Percentiles rank a stretch among this genome's conserved stretches.
phyloP scores from a whole-genome alignment of 1,140 invertebrate species.

The Lordiphosa collinella region DNA sequence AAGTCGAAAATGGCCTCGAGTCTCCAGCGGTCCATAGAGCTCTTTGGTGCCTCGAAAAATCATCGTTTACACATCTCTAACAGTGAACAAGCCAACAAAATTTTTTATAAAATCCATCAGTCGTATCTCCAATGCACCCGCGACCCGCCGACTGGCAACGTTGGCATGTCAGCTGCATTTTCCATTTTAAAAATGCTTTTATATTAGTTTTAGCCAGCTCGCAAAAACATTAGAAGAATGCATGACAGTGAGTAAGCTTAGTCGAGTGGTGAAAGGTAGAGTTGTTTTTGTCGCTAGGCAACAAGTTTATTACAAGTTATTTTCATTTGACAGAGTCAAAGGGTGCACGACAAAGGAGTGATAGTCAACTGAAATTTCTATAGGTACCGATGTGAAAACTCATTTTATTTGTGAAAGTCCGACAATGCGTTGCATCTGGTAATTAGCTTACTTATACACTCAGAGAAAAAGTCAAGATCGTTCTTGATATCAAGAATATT shows the following conservation, averaged over 20 bases:
- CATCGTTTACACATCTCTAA: no score
- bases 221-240: slow-evolving; percentile 4
- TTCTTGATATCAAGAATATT: no score
- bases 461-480: no score
- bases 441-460: no score
- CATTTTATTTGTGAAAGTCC: no score
- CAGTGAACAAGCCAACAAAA: neutral
- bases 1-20: no score
- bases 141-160: slow-evolving; percentile 2
- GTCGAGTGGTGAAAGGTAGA: neutral
- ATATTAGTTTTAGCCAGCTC: slow-evolving; percentile 14
- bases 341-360: no score
- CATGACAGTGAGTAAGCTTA: neutral
- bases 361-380: no score
- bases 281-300: slow-evolving; percentile 32
- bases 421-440: no score
- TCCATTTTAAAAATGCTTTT: slow-evolving; percentile 24
- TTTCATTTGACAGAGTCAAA: neutral
- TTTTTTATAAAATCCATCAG: slow-evolving; percentile 16
- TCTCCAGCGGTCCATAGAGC: no score
- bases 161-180: slow-evolving; percentile 25
- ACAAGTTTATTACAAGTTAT: slow-evolving; percentile 40
- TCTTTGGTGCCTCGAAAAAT: no score
- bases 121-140: neutral
- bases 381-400: no score